Conservation (phyloP, 2,113 vertebrate species). For the Perognathus longimembris region DNA sequence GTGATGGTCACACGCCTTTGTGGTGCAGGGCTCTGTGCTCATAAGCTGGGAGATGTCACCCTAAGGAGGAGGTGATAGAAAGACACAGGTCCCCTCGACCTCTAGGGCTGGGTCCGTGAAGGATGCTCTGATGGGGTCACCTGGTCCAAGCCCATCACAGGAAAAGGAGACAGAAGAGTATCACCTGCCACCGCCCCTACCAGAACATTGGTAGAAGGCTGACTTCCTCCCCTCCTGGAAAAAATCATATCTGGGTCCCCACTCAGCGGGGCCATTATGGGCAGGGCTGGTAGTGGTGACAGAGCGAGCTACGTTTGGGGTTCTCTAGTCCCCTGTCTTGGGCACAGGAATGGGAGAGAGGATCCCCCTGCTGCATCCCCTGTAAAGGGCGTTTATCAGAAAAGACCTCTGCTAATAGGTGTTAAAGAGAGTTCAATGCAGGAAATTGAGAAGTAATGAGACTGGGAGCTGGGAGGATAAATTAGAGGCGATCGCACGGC, state of each 20-base stretch:
- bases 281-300: background rate
- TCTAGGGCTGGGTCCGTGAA: background rate
- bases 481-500: conserved; percentile 60
- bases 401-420: conserved; percentile 74
- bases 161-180: background rate
- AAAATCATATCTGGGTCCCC: too few species aligned
- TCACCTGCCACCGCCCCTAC: background rate
- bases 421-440: conserved; percentile 77
- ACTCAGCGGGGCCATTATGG: background rate
- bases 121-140: background rate
- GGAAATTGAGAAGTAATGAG: conserved; percentile 80
- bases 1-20: background rate
- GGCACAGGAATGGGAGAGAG: background rate
- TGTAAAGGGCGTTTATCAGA: conserved; percentile 60
- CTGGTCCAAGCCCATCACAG: background rate
- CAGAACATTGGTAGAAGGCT: background rate
- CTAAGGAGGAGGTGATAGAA: background rate
- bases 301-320: background rate
- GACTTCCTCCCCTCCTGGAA: background rate
- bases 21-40: background rate
- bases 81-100: background rate
- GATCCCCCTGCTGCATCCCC: background rate
- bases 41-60: background rate
- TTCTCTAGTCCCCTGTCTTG: background rate
- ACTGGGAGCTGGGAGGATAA: conserved; percentile 63